A percentile compares a stretch with the other conserved stretches of the same genome.
phyloP scores from a whole-genome alignment of 2,797 vertebrate genomes.

The Otolemur crassicaudatus region DNA sequence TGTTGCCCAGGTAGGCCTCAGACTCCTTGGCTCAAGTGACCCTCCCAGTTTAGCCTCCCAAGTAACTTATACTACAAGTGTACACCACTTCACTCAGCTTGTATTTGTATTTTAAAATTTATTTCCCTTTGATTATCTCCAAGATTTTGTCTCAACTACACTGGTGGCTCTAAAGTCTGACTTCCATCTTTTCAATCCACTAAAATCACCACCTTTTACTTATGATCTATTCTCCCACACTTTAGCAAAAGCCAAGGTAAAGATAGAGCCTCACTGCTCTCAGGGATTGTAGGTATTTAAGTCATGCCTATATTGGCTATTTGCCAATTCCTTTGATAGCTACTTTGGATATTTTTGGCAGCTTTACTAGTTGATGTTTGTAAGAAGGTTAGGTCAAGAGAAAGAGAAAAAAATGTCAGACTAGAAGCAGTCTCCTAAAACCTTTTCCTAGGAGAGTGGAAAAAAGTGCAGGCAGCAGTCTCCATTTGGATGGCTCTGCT shows the following conservation, averaged over 20 bases:
- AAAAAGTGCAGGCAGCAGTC: no score
- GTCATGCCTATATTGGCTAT: neutral
- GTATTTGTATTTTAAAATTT: neutral
- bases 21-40: neutral
- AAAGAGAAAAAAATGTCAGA: no score
- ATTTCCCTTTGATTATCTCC: neutral
- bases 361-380: slow-evolving; percentile 9
- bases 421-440: no score
- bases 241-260: neutral
- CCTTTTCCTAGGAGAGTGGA: no score
- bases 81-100: neutral
- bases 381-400: neutral
- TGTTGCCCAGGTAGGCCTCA: neutral
- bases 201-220: neutral
- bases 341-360: neutral
- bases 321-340: neutral
- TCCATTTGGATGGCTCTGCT: no score
- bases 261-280: neutral
- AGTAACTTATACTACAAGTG: neutral
- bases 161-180: neutral
- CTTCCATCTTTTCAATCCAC: neutral
- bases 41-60: neutral
- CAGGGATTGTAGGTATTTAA: neutral
- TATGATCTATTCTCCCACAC: neutral
- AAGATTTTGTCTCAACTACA: neutral